phyloP scores from a whole-genome alignment of 2,113 vertebrate species.

The Dasypus novemcinctus region DNA sequence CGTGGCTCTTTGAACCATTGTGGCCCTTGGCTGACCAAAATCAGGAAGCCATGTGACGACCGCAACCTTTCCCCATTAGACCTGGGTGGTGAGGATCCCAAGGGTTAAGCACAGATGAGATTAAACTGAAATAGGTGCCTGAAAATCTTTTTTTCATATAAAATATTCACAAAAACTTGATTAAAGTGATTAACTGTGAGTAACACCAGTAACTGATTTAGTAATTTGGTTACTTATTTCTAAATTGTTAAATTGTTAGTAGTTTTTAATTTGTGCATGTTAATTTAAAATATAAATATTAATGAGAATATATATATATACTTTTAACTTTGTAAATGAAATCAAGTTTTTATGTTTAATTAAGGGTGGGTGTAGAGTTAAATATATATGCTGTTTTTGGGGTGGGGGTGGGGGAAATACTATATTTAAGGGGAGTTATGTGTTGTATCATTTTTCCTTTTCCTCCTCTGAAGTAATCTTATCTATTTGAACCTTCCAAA shows the following conservation, averaged over 20 bases:
- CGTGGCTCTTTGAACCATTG: conserved; percentile 95
- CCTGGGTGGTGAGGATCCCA: conserved; percentile 97
- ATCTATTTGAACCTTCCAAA: conserved; percentile 90
- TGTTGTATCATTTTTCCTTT: conserved; percentile 69
- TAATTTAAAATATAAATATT: conserved; percentile 72
- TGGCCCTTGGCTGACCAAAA: conserved; percentile 95
- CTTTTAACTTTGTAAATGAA: conserved; percentile 65
- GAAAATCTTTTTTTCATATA: conserved; percentile 87
- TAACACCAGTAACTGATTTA: conserved; percentile 83
- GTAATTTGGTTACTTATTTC: conserved; percentile 81
- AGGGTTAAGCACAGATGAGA: conserved; percentile 96
- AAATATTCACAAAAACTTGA: conserved; percentile 85
- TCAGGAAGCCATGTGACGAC: conserved; percentile 97
- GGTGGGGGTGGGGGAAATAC: conserved; percentile 40
- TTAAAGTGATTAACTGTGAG: conserved; percentile 91
- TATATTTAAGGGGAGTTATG: conserved; percentile 59
- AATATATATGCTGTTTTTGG: neutral
- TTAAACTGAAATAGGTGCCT: conserved; percentile 96
- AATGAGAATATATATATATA: conserved; percentile 63
- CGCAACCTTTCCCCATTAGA: conserved; percentile 93
- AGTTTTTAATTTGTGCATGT: conserved; percentile 81
- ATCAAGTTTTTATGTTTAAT: conserved; percentile 62
- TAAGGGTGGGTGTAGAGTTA: conserved; percentile 53
- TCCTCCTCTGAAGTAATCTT: conserved; percentile 82
- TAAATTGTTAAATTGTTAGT: conserved; percentile 74